Base-by-base conservation (phyloP, 2,113 vertebrate species). In the Phalacrocorax pelagicus region DNA sequence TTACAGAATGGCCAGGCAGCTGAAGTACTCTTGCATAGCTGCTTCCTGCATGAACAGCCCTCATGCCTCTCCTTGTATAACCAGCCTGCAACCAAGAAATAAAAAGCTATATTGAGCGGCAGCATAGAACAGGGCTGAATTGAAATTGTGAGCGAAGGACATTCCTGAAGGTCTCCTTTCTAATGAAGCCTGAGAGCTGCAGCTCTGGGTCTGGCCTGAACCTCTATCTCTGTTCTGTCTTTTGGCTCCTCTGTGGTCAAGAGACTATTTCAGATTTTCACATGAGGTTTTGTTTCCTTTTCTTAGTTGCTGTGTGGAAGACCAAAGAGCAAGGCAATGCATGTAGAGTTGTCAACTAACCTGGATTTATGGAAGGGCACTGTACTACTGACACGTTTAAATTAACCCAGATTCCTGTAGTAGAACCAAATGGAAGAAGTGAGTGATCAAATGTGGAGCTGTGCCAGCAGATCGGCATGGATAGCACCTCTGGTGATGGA, bases 41-140 rank as follows among this genome's bases (percentile, higher is more conserved):
- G 42, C 36, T 40, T 27, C 55, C 7, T 36, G 86, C 46, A 8
- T 70, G 67, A 84, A 2, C 20, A 62, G 72, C 80, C 46, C 80
- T 88, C 1, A 0, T 18, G 71, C 36, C 38, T 62, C 67, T 83
- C 23, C 11, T 16, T 2, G 11, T 15, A 6, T 9, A 49, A 44
- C 36, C 49, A 81, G 8, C 63, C 69, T 42, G 44, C 36, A 69
- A 9, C 11, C 15, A 9, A 5, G 36, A 38, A 59, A 10, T 12
- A 12, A 51, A 90, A 71, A 79, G 18, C 47, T 4, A 0, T 22
- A 8, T 22, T 3, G 1, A 74, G 51, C 3, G 1, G 46, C 42
- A 38, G 27, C 51, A 11, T 3, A 36, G 63, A 79, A 47, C 9
- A 15, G 62, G 42, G 36, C 55, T 73, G 63, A 32, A 38, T 1